Evolutionary conservation across 1,140 invertebrate species (phyloP), one percentile per base, ranked within the genome.

Genomic region (Neoseiulus cucumeris): DNA sequence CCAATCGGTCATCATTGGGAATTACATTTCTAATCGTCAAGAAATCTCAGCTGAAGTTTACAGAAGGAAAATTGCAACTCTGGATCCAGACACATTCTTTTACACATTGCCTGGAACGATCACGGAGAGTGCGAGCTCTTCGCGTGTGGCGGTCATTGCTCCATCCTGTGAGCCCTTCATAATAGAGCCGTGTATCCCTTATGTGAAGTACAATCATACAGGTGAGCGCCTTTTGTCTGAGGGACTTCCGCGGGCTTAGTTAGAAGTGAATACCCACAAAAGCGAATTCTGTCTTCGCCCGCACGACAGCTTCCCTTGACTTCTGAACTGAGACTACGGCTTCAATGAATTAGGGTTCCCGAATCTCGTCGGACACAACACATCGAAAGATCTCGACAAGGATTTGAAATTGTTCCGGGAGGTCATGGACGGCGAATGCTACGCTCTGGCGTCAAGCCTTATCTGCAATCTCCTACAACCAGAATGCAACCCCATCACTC

Each of bases 321-420:
- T n/a, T n/a, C n/a, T n/a, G n/a, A n/a, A n/a, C n/a, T n/a, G n/a
- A n/a, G n/a, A n/a, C 33, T 39, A 59, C 14, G 51, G 45, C 14
- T 29, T 20, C 33, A 59, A 59, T 14, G 22, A 2, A 20, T 59
- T 5, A 59, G 51, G 51, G 14, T 59, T 29, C 33, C 51, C 51
- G 51, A 59, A 59, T 25, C 51, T 59, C 22, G 51, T 59, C 51
- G 51, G 51, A 17, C 51, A 59, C 22, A 59, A 59, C 22, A 29
- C 17, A 12, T 59, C 51, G 17, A 17, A 9, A 25, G 51, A 59
- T 2, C 51, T 59, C 33, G 33, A 59, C 9, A 17, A 20, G 22
- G 51, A 59, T 59, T 59, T 59, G 51, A 59, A 20, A n/a, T 29
- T 59, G 51, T 59, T 59, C 33, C 51, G 51, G 14, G 51, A 59